Evolutionary conservation across 2,113 vertebrate species (phyloP).

Genomic region (Emydura subglobosa): DNA sequence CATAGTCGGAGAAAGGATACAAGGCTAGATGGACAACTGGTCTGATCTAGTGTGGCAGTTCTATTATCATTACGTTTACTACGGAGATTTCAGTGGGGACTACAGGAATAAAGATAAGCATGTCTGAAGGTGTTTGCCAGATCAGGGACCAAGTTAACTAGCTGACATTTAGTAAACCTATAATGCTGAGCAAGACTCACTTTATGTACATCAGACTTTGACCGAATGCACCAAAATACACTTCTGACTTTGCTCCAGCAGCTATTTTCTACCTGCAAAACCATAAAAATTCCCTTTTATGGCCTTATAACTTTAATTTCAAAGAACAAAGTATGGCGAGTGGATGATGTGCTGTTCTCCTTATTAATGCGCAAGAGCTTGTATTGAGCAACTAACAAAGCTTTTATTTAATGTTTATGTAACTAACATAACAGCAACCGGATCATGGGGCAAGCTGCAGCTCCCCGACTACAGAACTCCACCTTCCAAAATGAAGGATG

Average conservation of each 20-base stretch:
- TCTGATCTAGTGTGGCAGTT: neutral
- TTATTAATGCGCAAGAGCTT: conserved; percentile 52
- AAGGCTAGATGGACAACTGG: neutral
- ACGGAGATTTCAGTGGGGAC: neutral
- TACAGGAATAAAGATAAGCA: conserved; percentile 3
- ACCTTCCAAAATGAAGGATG: conserved; percentile 56
- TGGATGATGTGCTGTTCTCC: conserved; percentile 50
- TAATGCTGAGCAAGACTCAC: conserved; percentile 35
- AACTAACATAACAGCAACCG: conserved; percentile 34
- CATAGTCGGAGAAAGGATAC: neutral
- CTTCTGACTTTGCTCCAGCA: conserved; percentile 56
- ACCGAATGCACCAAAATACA: conserved; percentile 61
- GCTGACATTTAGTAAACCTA: conserved; percentile 49
- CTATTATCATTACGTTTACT: neutral
- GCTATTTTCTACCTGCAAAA: conserved; percentile 64
- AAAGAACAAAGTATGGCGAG: conserved; percentile 51
- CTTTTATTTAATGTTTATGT: conserved; percentile 32
- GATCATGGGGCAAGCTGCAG: conserved; percentile 58
- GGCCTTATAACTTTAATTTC: conserved; percentile 69
- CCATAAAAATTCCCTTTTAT: conserved; percentile 72
- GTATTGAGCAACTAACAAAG: neutral
- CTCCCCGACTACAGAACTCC: conserved; percentile 43
- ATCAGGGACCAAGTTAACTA: conserved; percentile 42
- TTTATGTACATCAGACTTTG: conserved; percentile 70
- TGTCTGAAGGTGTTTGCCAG: conserved; percentile 23